A percentile compares a stretch with the other conserved stretches of the same genome.
phyloP scores from a whole-genome alignment of 2,888 invertebrate species.

The Sinhomidia bicolor region DNA sequence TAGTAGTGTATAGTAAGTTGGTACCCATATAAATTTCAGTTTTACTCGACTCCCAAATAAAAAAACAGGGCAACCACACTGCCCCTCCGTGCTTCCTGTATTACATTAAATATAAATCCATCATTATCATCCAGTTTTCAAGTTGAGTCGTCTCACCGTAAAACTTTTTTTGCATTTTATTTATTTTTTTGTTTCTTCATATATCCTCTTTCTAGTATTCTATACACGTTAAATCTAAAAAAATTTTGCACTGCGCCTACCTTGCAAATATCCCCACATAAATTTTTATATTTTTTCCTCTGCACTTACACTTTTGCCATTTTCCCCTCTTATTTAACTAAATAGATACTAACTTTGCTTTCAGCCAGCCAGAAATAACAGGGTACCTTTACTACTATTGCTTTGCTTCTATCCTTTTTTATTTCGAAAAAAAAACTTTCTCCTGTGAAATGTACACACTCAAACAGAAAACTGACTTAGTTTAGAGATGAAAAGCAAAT shows the following conservation, averaged over 20 bases:
- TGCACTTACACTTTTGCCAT: not conserved
- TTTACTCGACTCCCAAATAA: not conserved
- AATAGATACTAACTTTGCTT: conserved; percentile 20
- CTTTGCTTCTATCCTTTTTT: not conserved
- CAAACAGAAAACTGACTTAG: not conserved
- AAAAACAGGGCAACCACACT: not conserved
- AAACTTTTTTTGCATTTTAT: not conserved
- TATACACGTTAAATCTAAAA: not conserved
- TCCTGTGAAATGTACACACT: not conserved
- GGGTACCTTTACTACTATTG: not conserved
- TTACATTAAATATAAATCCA: not conserved
- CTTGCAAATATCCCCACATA: not conserved
- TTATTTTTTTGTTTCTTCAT: not conserved
- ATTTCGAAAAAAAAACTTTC: not conserved
- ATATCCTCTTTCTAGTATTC: not conserved
- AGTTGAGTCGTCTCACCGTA: not conserved
- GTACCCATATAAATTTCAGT: too few relatives aligned
- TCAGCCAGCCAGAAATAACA: not conserved
- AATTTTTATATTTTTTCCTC: not conserved
- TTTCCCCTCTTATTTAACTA: conserved; percentile 30
- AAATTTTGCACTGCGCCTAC: not conserved
- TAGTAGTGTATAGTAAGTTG: too few relatives aligned
- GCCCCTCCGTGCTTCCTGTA: conserved; percentile 1
- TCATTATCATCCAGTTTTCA: not conserved
- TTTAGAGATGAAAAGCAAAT: not conserved